Base-by-base conservation (phyloP, 2,888 invertebrate genomes). In the Rotaria sp. region DNA sequence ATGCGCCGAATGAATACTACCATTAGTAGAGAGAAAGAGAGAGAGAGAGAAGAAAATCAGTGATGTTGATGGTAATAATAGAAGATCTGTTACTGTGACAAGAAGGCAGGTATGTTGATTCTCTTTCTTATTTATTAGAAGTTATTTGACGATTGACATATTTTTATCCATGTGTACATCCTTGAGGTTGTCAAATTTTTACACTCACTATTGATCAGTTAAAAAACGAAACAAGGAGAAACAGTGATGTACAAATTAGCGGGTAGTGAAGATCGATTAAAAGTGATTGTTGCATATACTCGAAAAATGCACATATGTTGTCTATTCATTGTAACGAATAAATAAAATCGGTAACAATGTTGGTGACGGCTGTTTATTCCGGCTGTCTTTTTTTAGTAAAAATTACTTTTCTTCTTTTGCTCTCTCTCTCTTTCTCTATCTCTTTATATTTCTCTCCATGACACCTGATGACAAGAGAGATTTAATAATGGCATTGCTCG, bases 391-490 rank as follows among this genome's bases (percentile, higher is more conserved):
- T 59, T 67, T 67, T 35, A 67, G 67, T 67, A 67, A 15, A 67
- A 67, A 67, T 67, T 67, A 67, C 67, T 67, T 67, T 35, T 35
- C 35, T 67, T 67, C 67, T 67, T 35, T 67, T 59, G 8, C 59
- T n/a, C n/a, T 59, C 30, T 59, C 15, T n/a, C 59, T 3, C 67
- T 18, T 13, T 67, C 30, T 30, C 30, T 15, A 10, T 35, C 35
- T 18, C 67, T 67, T 38, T 67, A 18, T 67, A 21, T 67, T 4
- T 67, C 67, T 67, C 67, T 67, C 67, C 67, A 67, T 67, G 67
- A 67, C 67, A 67, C 67, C 67, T 67, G 67, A 67, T 67, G 67
- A 67, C 67, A 67, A 67, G 67, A 67, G 67, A 67, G 67, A 67
- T 67, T 67, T 67, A 67, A 67, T 67, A 67, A 67, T 67, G 67